These are phyloP conservation scores for Agriotes lineatus DNA, from an alignment of 2,888 invertebrate genomes.

Conservation along the genomic window DNA sequence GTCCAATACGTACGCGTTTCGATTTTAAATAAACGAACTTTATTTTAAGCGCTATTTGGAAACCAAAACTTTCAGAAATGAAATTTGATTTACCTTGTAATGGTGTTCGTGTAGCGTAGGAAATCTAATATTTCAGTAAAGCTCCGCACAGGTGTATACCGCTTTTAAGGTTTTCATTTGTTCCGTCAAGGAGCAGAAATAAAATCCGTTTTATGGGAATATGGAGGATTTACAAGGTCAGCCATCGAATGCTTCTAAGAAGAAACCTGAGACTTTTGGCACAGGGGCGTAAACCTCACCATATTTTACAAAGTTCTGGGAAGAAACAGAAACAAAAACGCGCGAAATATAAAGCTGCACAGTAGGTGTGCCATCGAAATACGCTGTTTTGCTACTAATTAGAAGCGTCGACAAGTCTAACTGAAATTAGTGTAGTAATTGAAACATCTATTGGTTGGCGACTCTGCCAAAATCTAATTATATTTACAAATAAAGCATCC, in stretches of 20 bases:
- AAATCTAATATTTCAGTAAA: constrained; percentile 3
- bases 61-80: not conserved
- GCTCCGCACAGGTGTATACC: not conserved
- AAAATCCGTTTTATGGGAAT: constrained; percentile 26
- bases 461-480: constrained; percentile 52
- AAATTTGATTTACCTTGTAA: not conserved
- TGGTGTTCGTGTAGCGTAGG: not conserved
- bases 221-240: constrained; percentile 27
- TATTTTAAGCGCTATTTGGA: constrained; percentile 13
- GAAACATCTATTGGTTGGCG: constrained; percentile 50
- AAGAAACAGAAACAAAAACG: constrained; percentile 6
- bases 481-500: constrained; percentile 45
- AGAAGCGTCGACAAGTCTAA: constrained; percentile 43
- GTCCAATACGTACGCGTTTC: constrained; percentile 35
- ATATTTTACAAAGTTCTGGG: constrained; percentile 31
- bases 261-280: constrained; percentile 39
- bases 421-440: constrained; percentile 46
- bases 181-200: not conserved
- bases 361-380: constrained; percentile 8
- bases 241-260: constrained; percentile 24
- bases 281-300: constrained; percentile 29
- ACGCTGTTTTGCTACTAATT: constrained; percentile 34
- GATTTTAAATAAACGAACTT: constrained; percentile 30
- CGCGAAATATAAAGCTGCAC: not conserved
- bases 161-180: constrained; percentile 15